Percentiles rank a stretch among this genome's conserved stretches.
Evolutionary conservation across 1,140 invertebrate genomes (phyloP).

Genomic region (Drosophila tani): DNA sequence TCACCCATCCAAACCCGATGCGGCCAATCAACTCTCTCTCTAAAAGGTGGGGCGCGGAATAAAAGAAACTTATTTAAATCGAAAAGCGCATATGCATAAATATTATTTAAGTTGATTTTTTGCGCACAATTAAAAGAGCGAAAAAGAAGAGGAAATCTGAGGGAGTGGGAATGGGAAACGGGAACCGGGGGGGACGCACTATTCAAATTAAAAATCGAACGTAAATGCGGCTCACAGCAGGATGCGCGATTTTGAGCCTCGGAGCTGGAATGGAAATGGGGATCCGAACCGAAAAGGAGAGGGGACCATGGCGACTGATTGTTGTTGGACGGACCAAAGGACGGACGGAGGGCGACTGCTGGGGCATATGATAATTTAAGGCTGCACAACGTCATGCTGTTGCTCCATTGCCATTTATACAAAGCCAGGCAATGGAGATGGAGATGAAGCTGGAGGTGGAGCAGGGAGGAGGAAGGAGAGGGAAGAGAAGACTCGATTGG

Average conservation of each 20-base stretch:
- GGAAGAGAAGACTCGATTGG: conserved; percentile 13
- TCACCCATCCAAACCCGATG: not conserved
- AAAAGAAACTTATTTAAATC: conserved; percentile 75
- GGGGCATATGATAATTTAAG: conserved; percentile 82
- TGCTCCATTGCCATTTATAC: conserved; percentile 81
- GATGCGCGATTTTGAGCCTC: conserved; percentile 63
- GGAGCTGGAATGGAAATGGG: conserved; percentile 29
- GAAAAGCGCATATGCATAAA: conserved; percentile 78
- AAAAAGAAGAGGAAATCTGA: conserved; percentile 7
- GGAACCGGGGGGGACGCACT: conserved; percentile 41
- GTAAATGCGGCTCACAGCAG: conserved; percentile 83
- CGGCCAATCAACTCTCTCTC: conserved; percentile 36
- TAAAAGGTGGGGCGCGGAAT: conserved; percentile 39
- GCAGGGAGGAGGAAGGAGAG: not conserved
- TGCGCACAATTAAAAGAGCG: conserved; percentile 74
- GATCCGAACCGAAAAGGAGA: not conserved
- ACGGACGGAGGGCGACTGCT: conserved; percentile 47
- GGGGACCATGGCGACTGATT: conserved; percentile 39
- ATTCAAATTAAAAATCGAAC: conserved; percentile 84
- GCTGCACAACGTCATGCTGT: conserved; percentile 82
- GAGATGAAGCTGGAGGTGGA: conserved; percentile 1
- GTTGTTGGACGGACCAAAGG: conserved; percentile 54
- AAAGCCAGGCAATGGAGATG: conserved; percentile 32
- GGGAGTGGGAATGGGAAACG: not conserved
- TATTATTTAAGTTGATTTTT: conserved; percentile 80